Base-by-base conservation (phyloP, 2,113 vertebrate genomes). In the Myrmophylax atrothorax region DNA sequence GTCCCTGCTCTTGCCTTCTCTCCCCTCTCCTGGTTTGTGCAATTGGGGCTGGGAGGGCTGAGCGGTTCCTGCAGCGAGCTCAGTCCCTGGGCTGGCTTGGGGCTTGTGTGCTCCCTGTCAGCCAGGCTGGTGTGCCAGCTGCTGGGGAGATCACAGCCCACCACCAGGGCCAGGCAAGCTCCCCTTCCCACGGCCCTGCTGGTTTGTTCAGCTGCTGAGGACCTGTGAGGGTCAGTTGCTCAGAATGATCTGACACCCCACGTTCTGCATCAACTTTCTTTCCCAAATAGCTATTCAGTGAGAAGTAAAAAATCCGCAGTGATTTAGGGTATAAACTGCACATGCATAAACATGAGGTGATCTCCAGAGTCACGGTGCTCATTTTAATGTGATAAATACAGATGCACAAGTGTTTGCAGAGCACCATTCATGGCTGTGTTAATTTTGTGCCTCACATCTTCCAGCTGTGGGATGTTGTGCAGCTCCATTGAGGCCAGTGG, bases 341-440 rank as follows among this genome's bases (percentile, higher is more conserved):
- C 68, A 73, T 85, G 82, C 88, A 86, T 91, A 78, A 93, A 66
- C 72, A 77, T 75, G 88, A 93, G 81, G 87, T 60, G 94, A 42
- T 81, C 46, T 92, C 95, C 69, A 3, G 67, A 86, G 77, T 19
- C 72, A 7, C 0, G 55, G 53, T 20, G 64, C 83, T 86, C 47
- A 10, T 70, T 79, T 63, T 24, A 29, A 47, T 90, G 24, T 12
- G 82, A 35, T 86, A 66, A 90, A 77, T 70, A 33, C 59, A 63
- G 89, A 69, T 70, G 68, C 42, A 13, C 2, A 8, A 42, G 67
- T 40, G 55, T 78, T 72, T 75, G 83, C 81, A 28, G 80, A 77
- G 86, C 9, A 1, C 64, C 73, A 3, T 81, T 66, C 66, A 29
- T 16, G 2, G 70, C 79, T 6, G 9, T 7, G 63, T 9, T 72